These are phyloP conservation scores for Hippolais icterina DNA, from an alignment of 2,113 vertebrate species.

Conservation along the genomic window DNA sequence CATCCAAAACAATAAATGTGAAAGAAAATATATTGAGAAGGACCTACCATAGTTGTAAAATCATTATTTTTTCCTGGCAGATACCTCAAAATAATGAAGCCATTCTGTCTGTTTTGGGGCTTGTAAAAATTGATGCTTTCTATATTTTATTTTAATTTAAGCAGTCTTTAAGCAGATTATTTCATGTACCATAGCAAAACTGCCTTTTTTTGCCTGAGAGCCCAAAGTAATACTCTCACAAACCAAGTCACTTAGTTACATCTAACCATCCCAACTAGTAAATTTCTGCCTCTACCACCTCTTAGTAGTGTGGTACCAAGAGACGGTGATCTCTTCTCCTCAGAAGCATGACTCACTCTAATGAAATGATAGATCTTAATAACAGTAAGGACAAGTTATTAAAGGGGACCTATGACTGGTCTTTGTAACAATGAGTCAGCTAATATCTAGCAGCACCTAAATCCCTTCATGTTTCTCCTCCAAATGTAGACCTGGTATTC, in stretches of 20 bases:
- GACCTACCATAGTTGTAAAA: background rate
- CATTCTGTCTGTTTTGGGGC: background rate
- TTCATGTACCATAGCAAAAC: background rate
- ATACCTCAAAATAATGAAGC: background rate
- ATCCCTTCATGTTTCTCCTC: background rate
- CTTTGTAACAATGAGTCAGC: background rate
- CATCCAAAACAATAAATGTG: background rate
- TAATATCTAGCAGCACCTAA: background rate
- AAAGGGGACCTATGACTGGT: background rate
- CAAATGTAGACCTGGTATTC: conserved; percentile 4
- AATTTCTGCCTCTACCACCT: background rate
- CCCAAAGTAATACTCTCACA: background rate
- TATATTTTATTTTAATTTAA: background rate
- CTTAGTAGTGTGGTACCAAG: background rate
- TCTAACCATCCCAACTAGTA: background rate
- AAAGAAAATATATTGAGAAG: background rate
- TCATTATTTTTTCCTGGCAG: background rate
- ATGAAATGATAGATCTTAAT: background rate
- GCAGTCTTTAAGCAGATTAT: background rate
- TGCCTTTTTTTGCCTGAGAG: background rate
- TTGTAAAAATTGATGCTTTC: background rate
- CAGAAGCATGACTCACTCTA: background rate
- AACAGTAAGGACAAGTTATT: conserved; percentile 3
- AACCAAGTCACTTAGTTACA: background rate
- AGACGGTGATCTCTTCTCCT: background rate